Base-by-base conservation (phyloP, 2,113 vertebrate genomes). In the Martes martes region DNA sequence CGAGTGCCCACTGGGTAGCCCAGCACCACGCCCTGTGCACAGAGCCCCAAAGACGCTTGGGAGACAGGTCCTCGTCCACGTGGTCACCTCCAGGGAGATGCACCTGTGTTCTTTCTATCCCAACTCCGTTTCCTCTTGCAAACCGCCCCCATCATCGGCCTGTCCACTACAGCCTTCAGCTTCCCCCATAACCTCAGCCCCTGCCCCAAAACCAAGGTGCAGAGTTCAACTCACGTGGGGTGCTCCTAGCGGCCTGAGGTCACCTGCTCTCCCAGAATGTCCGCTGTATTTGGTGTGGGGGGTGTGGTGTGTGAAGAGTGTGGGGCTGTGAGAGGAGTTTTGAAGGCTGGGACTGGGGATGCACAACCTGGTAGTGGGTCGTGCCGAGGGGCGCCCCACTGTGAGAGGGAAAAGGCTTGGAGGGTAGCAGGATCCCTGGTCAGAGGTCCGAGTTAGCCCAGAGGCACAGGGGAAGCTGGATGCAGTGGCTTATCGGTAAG, bases 21-120 rank as follows among this genome's bases (percentile, higher is more conserved):
- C 80, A 47, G 69, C 4, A 1, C 76, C 14, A 2, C 3, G 4
- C 55, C 61, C 23, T 0, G 1, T 2, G 16, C 26, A 0, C 47
- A 42, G 67, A 26, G 67, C 45, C n/a, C 39, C 42, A 96, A 14
- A 79, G 88, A 83, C 42, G 9, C 0, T 0, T 19, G 18, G 74
- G 23, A 55, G 80, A 36, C 24, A 33, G 47, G 26, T 13, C 9
- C 21, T 57, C 6, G 16, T 89, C 33, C 5, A 0, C 6, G 14
- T n/a, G 71, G 74, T 86, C 33, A 23, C 50, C 63, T 74, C 69
- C 11, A 11, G 81, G 63, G 69, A 59, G 57, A 55, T 33, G 0
- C 3, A 0, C 47, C 45, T 78, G 61, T 82, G 26, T 76, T 57
- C 45, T 78, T 47, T 83, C 92, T 55, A 11, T 84, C 63, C 81